These are phyloP conservation scores for Heliconius cydno DNA, from an alignment of 2,888 invertebrate species.

Conservation along the genomic window DNA sequence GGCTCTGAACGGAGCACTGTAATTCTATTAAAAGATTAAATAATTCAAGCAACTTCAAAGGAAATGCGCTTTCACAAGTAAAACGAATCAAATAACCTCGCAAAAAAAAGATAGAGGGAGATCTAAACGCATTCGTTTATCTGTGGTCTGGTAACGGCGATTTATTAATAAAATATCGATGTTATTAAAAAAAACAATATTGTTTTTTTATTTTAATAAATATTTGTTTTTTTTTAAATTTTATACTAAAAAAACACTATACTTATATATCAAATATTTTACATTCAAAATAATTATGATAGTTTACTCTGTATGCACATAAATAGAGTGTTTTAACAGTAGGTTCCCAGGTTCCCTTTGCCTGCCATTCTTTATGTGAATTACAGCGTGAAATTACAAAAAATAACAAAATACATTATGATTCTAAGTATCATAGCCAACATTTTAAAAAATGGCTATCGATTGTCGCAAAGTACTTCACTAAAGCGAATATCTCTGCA, in stretches of 20 bases:
- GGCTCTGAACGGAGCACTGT: conserved; percentile 65
- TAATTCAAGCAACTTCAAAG: conserved; percentile 80
- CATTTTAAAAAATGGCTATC: conserved; percentile 21
- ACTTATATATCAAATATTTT: too few relatives aligned
- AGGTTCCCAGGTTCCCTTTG: too few relatives aligned
- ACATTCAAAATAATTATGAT: too few relatives aligned
- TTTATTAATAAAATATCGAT: conserved; percentile 26
- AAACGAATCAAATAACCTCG: conserved; percentile 76
- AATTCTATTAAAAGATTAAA: conserved; percentile 82
- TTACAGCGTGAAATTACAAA: too few relatives aligned
- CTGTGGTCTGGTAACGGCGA: conserved; percentile 57
- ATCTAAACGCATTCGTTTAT: conserved; percentile 63
- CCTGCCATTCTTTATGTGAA: too few relatives aligned
- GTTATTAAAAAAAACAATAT: neutral
- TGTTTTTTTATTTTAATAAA: too few relatives aligned
- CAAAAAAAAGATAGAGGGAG: conserved; percentile 61
- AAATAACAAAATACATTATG: neutral
- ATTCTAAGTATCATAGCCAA: neutral
- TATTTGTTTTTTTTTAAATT: too few relatives aligned
- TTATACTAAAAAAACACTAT: too few relatives aligned
- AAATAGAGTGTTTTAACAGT: too few relatives aligned
- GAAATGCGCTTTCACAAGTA: conserved; percentile 78
- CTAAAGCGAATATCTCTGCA: conserved; percentile 66
- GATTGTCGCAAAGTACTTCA: conserved; percentile 51
- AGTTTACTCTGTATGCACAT: too few relatives aligned